Percentiles rank a stretch among this genome's conserved stretches.
Conservation (phyloP, 2,113 vertebrate species). For the Paralichthys olivaceus region DNA sequence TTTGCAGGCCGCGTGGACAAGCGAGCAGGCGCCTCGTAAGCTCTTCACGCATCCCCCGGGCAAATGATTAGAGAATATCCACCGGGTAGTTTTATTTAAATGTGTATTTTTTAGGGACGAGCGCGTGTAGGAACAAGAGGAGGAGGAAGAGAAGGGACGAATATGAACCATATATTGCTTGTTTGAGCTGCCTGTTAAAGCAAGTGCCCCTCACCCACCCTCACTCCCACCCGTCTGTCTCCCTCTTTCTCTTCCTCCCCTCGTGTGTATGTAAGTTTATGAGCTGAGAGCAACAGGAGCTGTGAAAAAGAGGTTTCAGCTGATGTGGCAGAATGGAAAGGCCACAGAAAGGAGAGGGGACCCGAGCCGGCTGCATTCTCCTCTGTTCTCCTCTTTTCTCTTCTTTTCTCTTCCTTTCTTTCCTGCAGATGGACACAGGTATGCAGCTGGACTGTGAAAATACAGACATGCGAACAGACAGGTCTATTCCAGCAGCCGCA, state of each 20-base stretch:
- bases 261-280: constrained; percentile 64
- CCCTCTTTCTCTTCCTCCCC: background rate
- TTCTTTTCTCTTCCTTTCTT: background rate
- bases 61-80: constrained; percentile 61
- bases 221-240: background rate
- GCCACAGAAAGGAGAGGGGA: constrained; percentile 38
- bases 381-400: constrained; percentile 10
- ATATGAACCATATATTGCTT: constrained; percentile 39
- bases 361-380: constrained; percentile 20
- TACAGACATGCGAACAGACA: constrained; percentile 26
- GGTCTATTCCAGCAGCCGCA: constrained; percentile 17
- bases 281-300: constrained; percentile 81
- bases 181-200: constrained; percentile 31
- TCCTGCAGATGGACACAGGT: constrained; percentile 36
- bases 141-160: constrained; percentile 6
- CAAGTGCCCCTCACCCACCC: background rate
- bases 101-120: constrained; percentile 3
- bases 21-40: constrained; percentile 39
- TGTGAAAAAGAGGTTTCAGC: constrained; percentile 75
- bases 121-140: constrained; percentile 21
- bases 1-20: constrained; percentile 53
- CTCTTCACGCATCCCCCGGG: constrained; percentile 53
- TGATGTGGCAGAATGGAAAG: constrained; percentile 73
- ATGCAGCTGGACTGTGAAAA: constrained; percentile 32
- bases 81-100: constrained; percentile 26